Evolutionary conservation across 2,113 vertebrate species (phyloP).

Genomic region (Odocoileus virginianus): DNA sequence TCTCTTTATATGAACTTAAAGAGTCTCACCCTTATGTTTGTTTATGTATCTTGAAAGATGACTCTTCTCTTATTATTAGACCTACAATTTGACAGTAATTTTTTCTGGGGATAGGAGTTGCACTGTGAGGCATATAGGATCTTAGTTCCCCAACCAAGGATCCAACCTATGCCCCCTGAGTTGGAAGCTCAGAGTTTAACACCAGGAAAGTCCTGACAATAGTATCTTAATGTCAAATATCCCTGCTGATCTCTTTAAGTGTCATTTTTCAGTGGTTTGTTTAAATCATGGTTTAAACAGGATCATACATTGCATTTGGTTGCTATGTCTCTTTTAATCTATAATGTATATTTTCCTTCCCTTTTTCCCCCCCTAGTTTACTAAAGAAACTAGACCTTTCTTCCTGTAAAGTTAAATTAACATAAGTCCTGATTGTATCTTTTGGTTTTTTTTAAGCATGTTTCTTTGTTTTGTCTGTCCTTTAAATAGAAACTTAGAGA

Average conservation of each 20-base stretch:
- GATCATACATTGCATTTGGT: background rate
- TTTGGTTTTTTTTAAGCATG: background rate
- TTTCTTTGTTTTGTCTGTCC: slow-evolving; percentile 11
- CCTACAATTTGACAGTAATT: slow-evolving; percentile 16
- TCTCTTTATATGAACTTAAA: background rate
- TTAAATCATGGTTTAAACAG: background rate
- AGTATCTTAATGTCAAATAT: slow-evolving; percentile 12
- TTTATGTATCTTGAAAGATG: background rate
- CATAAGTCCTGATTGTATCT: background rate
- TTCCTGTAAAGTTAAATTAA: background rate
- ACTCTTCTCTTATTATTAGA: background rate
- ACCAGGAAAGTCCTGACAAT: background rate
- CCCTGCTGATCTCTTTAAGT: background rate
- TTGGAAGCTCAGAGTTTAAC: background rate
- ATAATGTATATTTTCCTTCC: background rate
- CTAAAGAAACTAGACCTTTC: background rate
- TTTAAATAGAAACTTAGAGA: background rate
- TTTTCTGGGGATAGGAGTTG: background rate
- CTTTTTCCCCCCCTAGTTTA: background rate
- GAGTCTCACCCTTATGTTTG: background rate
- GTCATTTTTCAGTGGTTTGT: background rate
- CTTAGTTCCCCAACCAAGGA: background rate
- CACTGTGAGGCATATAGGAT: background rate
- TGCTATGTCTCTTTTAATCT: slow-evolving; percentile 1
- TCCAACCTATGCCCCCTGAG: background rate